Base-by-base conservation (phyloP, 2,888 invertebrate species). In the Pycnomerus fuliginosus region DNA sequence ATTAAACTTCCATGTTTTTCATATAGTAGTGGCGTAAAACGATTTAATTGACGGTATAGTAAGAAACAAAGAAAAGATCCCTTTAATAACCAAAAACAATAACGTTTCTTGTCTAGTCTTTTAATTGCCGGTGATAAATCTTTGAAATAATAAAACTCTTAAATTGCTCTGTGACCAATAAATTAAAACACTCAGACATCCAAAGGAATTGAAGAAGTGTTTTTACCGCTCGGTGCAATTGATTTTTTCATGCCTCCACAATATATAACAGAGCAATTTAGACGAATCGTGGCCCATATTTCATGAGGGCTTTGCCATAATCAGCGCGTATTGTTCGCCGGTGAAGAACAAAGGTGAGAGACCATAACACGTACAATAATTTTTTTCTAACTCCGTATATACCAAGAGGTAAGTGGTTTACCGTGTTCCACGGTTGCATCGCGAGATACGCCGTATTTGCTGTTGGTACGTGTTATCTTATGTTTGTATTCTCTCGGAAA, bases 341-440 rank as follows among this genome's bases (percentile, higher is more conserved):
- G 43, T 39, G 35, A 45, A 41, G 43, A 50, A 52, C 52, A 52
- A 52, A 52, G 52, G 41, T 42, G 42, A 44, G 37, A 36, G 20
- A 40, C 36, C 40, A 29, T 47, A 51, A 42, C 51, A 51, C 51
- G 48, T 51, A 44, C 41, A 38, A 27, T 14, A 8, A 47, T 34
- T 45, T 50, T 50, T 50, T 50, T 45, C 43, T 44, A 38, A 32
- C 20, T 39, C n/a, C n/a, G n/a, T n/a, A n/a, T 17, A 14, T 3
- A 31, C 16, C 33, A 16, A 17, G 34, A 42, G 39, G 44, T 51
- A 52, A 52, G 52, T 52, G 52, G 52, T 52, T 52, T 52, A 52
- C 50, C 52, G 50, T 52, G 52, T 52, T 40, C 48, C 34, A 45
- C 52, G 27, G 48, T 51, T 45, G 47, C 50, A 48, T 42, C 39